A percentile compares a stretch with the other conserved stretches of the same genome.
Conservation (phyloP, 2,113 vertebrate species). For the Chunga burmeisteri region DNA sequence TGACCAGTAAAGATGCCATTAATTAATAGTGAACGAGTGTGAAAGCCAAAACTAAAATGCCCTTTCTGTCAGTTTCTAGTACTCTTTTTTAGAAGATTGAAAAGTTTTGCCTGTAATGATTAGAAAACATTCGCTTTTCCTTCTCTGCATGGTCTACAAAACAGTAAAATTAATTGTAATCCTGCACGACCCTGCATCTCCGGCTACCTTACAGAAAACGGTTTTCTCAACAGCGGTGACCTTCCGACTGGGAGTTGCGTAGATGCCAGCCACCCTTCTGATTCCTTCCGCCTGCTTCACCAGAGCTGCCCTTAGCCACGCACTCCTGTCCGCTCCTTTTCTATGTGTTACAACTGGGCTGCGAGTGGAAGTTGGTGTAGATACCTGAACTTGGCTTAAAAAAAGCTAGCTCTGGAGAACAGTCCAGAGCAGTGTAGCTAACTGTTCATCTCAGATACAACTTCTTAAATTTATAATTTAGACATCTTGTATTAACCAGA, state of each 20-base stretch:
- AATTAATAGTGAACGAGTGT: background rate
- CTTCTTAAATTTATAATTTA: background rate
- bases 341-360: background rate
- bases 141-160: background rate
- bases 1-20: background rate
- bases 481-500: background rate
- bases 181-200: background rate
- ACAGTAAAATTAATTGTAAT: background rate
- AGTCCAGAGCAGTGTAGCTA: background rate
- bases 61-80: background rate
- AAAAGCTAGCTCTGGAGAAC: background rate
- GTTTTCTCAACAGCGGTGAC: background rate
- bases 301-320: background rate
- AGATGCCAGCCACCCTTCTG: background rate
- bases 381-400: background rate
- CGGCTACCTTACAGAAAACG: background rate
- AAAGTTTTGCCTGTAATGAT: background rate
- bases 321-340: background rate
- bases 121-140: background rate
- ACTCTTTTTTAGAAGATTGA: background rate
- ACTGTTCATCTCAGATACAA: background rate
- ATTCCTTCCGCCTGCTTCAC: background rate
- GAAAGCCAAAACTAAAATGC: background rate
- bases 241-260: background rate
- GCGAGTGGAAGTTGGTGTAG: background rate